Conservation (phyloP, 2,888 invertebrate species). For the Lasioglossum vierecki region DNA sequence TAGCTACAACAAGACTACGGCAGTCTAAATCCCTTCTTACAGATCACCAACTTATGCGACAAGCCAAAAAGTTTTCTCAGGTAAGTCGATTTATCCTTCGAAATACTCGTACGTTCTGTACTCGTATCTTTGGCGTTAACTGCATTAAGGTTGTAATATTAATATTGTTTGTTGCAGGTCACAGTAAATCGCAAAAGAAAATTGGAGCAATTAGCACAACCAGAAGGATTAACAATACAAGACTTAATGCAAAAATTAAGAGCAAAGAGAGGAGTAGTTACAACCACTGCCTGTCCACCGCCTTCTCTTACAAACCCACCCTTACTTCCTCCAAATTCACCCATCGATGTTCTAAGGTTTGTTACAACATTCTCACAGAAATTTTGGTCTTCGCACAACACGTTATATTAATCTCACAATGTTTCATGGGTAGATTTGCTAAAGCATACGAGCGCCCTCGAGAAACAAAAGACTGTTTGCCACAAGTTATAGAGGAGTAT, state of each 20-base stretch:
- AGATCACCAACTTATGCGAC: slow-evolving; percentile 89
- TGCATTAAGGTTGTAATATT: background rate
- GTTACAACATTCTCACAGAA: background rate
- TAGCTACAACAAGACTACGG: slow-evolving; percentile 90
- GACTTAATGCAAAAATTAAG: slow-evolving; percentile 86
- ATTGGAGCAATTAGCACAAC: slow-evolving; percentile 92
- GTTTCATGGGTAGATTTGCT: slow-evolving; percentile 81
- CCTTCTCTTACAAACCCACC: slow-evolving; percentile 81
- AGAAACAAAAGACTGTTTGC: slow-evolving; percentile 89
- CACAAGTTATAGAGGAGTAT: slow-evolving; percentile 94
- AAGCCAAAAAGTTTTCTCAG: slow-evolving; percentile 92
- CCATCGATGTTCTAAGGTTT: slow-evolving; percentile 82
- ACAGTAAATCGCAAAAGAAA: slow-evolving; percentile 94
- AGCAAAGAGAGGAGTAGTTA: slow-evolving; percentile 79
- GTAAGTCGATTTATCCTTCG: slow-evolving; percentile 80
- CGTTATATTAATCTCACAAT: slow-evolving; percentile 10
- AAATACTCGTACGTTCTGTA: background rate
- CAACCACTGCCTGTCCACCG: slow-evolving; percentile 80
- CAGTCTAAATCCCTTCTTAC: slow-evolving; percentile 90
- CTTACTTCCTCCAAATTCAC: slow-evolving; percentile 80
- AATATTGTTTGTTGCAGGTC: slow-evolving; percentile 84
- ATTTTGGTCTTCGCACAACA: background rate
- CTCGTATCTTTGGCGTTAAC: background rate
- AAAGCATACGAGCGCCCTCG: slow-evolving; percentile 87
- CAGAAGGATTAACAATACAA: slow-evolving; percentile 91